These are phyloP conservation scores for Eidolon helvum DNA, from an alignment of 2,113 vertebrate genomes.

Conservation along the genomic window DNA sequence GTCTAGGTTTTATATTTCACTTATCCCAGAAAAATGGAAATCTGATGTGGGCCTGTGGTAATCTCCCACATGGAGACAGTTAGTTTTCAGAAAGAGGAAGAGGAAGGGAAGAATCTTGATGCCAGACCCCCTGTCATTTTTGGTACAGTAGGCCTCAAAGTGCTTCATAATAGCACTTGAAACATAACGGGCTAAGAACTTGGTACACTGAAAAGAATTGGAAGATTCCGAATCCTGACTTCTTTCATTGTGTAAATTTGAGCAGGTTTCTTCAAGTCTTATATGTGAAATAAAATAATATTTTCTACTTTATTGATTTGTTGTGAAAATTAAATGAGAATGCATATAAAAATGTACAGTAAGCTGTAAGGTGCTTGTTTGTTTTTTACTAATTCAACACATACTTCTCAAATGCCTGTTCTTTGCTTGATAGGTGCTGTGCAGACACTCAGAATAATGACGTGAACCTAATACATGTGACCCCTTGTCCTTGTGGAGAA, in stretches of 20 bases:
- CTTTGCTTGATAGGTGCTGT: background rate
- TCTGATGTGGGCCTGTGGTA: background rate
- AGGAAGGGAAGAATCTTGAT: background rate
- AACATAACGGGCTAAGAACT: background rate
- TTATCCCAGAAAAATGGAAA: background rate
- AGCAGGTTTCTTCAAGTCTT: constrained; percentile 35
- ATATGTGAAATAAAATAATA: background rate
- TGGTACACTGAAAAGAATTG: background rate
- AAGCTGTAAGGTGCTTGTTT: background rate
- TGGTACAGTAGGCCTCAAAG: background rate
- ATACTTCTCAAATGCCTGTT: background rate
- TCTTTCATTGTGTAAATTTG: background rate
- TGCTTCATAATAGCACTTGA: background rate
- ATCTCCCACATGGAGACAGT: background rate
- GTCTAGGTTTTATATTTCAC: background rate
- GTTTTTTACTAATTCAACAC: background rate
- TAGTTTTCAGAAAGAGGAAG: background rate
- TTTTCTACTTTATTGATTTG: constrained; percentile 6
- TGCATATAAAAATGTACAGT: background rate
- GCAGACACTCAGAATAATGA: background rate
- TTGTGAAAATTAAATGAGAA: background rate
- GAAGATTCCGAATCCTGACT: background rate
- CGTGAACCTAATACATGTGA: background rate
- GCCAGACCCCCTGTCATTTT: background rate
- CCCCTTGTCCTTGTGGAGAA: background rate